Evolutionary conservation across 2,888 invertebrate species (phyloP).

Genomic region (Trachelus troglodyta): DNA sequence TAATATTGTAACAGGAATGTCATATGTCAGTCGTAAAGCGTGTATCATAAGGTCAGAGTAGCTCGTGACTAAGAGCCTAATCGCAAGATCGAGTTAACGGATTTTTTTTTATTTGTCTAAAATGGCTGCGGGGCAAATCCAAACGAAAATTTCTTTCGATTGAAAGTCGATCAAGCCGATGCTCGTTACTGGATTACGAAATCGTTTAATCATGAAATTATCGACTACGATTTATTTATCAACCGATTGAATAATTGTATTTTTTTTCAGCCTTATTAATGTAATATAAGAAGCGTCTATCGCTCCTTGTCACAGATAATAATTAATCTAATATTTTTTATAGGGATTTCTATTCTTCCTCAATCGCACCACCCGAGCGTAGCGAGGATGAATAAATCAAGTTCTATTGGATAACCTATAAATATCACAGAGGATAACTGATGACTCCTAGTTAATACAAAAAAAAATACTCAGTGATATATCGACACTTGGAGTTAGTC

Average conservation of each 20-base stretch:
- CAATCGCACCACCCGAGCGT: neutral
- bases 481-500: no score
- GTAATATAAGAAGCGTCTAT: neutral
- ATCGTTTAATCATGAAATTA: neutral
- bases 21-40: neutral
- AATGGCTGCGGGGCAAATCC: neutral
- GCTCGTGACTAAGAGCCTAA: neutral
- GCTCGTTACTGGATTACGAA: neutral
- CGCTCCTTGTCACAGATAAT: neutral
- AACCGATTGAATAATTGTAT: neutral
- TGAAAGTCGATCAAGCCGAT: neutral
- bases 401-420: neutral
- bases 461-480: no score
- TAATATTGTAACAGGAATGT: neutral
- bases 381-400: neutral
- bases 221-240: neutral
- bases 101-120: neutral
- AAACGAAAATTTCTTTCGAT: neutral
- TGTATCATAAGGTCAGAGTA: no score
- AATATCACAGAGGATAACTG: no score
- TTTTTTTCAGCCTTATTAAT: neutral
- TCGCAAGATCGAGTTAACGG: neutral
- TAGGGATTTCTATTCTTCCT: neutral
- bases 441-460: no score
- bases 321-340: neutral